A percentile compares a stretch with the other conserved stretches of the same genome.
Evolutionary conservation across 2,113 vertebrate genomes (phyloP).

Genomic region (Corythornis madagascariensis): DNA sequence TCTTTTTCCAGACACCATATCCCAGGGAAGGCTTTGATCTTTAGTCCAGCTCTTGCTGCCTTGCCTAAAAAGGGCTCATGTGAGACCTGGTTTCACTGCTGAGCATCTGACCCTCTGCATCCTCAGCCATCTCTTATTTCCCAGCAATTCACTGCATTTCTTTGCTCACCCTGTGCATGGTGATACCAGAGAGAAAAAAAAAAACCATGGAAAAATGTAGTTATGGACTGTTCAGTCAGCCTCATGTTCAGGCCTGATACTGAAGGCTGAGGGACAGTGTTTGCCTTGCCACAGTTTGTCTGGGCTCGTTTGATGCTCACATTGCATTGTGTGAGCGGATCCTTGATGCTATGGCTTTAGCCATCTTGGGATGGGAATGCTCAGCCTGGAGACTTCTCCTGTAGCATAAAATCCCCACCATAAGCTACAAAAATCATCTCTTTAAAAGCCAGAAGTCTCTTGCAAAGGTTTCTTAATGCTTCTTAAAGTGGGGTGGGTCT

Average conservation of each 20-base stretch:
- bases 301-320: neutral
- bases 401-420: neutral
- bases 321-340: accelerated
- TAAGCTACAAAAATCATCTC: neutral
- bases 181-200: neutral
- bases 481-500: neutral
- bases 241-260: neutral
- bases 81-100: neutral
- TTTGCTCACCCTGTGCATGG: neutral
- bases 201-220: neutral
- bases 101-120: neutral
- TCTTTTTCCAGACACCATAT: neutral
- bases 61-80: neutral
- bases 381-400: neutral
- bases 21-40: neutral
- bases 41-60: neutral
- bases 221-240: neutral
- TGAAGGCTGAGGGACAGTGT: neutral
- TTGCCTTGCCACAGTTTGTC: neutral
- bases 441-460: neutral
- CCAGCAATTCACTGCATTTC: neutral
- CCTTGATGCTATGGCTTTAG: neutral
- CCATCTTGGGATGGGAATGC: neutral
- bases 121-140: neutral
- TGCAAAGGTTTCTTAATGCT: neutral